phyloP scores from a whole-genome alignment of 2,113 vertebrate genomes.

The Beaufortia kweichowensis region DNA sequence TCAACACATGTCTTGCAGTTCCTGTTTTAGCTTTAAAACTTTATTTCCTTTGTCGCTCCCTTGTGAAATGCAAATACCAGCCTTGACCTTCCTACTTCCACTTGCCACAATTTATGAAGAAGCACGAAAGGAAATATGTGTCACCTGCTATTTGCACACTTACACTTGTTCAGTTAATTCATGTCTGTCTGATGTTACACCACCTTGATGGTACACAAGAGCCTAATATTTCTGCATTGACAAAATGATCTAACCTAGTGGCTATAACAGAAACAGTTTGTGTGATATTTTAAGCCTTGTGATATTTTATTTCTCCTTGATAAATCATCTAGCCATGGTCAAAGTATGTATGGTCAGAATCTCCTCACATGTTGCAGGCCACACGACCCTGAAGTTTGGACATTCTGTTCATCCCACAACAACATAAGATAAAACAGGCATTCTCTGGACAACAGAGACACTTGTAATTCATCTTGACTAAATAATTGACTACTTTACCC shows the following conservation, averaged over 20 bases:
- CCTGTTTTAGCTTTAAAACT: neutral
- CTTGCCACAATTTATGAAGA: slow-evolving; percentile 25
- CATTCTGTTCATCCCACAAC: neutral
- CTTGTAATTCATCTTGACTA: slow-evolving; percentile 22
- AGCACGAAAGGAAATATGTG: slow-evolving; percentile 18
- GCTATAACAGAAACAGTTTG: neutral
- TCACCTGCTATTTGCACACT: neutral
- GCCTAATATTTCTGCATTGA: neutral
- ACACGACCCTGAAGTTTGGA: slow-evolving; percentile 6
- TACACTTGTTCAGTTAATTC: slow-evolving; percentile 2
- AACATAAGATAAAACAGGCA: slow-evolving; percentile 27
- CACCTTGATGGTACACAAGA: neutral
- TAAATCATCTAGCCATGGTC: neutral
- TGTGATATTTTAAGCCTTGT: neutral
- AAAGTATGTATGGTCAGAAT: neutral
- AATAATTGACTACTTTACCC: neutral
- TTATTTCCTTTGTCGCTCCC: slow-evolving; percentile 24
- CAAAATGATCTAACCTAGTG: neutral
- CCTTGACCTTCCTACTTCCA: slow-evolving; percentile 29
- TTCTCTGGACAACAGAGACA: neutral
- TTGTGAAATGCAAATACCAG: slow-evolving; percentile 5
- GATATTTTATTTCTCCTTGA: neutral
- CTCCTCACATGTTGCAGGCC: neutral
- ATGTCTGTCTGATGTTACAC: neutral
- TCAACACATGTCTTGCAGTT: slow-evolving; percentile 6